These are phyloP conservation scores for Meteorus cinctellus DNA, from an alignment of 2,888 invertebrate genomes.

Conservation along the genomic window DNA sequence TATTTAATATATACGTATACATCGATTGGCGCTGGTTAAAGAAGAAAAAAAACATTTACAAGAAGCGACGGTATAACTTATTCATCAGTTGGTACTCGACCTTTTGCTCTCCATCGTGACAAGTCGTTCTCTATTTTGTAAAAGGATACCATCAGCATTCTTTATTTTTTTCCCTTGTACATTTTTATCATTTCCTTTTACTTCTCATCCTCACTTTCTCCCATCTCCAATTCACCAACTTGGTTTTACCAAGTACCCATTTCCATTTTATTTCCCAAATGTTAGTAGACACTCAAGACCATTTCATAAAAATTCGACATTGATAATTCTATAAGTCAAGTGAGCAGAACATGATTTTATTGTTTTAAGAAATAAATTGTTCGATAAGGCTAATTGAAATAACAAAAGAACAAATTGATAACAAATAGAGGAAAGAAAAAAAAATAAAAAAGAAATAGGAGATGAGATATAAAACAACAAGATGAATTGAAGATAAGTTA, in stretches of 20 bases:
- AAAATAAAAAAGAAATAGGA: not conserved
- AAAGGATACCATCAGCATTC: conserved; percentile 11
- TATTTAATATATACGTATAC: not conserved
- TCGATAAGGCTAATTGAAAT: not conserved
- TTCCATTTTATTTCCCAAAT: not conserved
- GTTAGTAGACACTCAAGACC: not conserved
- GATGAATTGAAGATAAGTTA: not conserved
- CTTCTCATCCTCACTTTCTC: not conserved
- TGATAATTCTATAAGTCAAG: not conserved
- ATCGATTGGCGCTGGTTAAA: conserved; percentile 3
- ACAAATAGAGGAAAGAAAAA: not conserved
- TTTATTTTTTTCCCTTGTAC: not conserved
- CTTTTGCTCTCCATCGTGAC: conserved; percentile 18
- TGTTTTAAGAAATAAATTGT: not conserved
- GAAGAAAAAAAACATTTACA: not conserved
- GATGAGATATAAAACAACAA: not conserved
- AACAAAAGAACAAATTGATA: not conserved
- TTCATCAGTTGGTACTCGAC: conserved; percentile 27
- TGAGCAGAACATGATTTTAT: not conserved
- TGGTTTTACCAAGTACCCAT: not conserved
- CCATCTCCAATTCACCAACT: not conserved
- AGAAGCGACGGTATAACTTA: conserved; percentile 18
- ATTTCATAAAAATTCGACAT: not conserved
- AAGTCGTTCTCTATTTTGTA: conserved; percentile 7
- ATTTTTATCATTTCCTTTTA: not conserved